Evolutionary conservation across 2,113 vertebrate genomes (phyloP), one percentile per base, ranked within the genome.

Genomic region (Vicugna pacos): DNA sequence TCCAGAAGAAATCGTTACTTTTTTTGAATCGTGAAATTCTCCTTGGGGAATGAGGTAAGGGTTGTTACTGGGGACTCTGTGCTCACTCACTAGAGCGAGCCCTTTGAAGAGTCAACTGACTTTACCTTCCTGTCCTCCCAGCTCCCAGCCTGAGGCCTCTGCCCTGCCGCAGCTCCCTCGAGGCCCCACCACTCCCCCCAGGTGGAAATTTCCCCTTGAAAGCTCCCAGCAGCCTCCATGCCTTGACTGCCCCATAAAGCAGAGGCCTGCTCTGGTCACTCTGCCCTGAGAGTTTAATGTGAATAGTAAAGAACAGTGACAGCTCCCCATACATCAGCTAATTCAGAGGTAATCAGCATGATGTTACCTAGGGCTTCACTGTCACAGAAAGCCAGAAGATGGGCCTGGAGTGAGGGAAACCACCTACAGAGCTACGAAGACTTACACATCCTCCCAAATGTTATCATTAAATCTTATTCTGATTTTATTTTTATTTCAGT

Each of bases 271-370:
- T 89, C 72, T 0, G 0, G 62, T 67, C 96, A 95, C 58, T 95
- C 89, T 46, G 35, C 84, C 60, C 54, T 58, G 96, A 93, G 96
- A 94, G 81, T 96, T 98, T 94, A 96, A 84, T 93, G 96, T 70
- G 93, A 98, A 94, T 95, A 69, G 95, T 97, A 97, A 98, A 95
- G 95, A 97, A 83, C 28, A 24, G 6, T 72, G 73, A 80, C 90
- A 97, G 11, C 64, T 75, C 81, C 65, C 9, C 4, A 2, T 94
- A 89, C 93, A 95, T 98, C 94, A 70, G 95, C 52, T 73, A 50
- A 73, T 96, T 93, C 22, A 2, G 54, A 22, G 19, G 50, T 80
- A 86, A 94, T 90, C 95, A 75, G 76, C 73, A 42, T 94, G 96
- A 67, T 95, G 83, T 77, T 76, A 82, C 56, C 13, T 26, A 92